Conservation (phyloP, 2,797 vertebrate species). For the Leptoclinus maculatus region DNA sequence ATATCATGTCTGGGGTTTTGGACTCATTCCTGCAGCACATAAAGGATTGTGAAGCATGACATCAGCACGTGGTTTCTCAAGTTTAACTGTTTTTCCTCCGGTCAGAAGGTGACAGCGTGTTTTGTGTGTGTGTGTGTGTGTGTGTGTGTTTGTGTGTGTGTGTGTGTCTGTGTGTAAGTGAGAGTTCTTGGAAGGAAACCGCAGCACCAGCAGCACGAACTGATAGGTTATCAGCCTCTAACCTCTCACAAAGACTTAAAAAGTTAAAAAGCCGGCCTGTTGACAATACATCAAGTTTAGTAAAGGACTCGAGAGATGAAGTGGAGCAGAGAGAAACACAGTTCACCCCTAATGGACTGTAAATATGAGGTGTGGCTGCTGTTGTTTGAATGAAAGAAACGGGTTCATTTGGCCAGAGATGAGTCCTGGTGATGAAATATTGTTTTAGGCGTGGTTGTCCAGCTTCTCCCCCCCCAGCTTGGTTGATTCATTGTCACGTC, state of each 20-base stretch:
- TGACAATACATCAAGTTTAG: constrained; percentile 59
- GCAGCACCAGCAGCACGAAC: constrained; percentile 48
- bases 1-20: background rate
- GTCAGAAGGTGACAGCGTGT: constrained; percentile 30
- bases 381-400: constrained; percentile 3
- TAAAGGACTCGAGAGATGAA: constrained; percentile 45
- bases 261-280: constrained; percentile 56
- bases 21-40: background rate
- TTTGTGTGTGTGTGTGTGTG: constrained; percentile 14
- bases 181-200: constrained; percentile 66
- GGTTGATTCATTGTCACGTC: constrained; percentile 48
- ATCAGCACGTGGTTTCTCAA: constrained; percentile 11
- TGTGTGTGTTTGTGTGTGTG: constrained; percentile 21
- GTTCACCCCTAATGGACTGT: background rate
- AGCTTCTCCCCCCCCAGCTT: constrained; percentile 13
- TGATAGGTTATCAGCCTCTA: constrained; percentile 77
- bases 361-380: constrained; percentile 40
- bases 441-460: constrained; percentile 49
- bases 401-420: constrained; percentile 31
- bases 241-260: constrained; percentile 53
- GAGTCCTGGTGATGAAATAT: constrained; percentile 14
- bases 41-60: constrained; percentile 2
- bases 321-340: constrained; percentile 25
- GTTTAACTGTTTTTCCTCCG: constrained; percentile 7
- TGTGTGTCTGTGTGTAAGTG: constrained; percentile 21